phyloP scores from a whole-genome alignment of 2,797 vertebrate genomes.

The Halcyon leucocephala region DNA sequence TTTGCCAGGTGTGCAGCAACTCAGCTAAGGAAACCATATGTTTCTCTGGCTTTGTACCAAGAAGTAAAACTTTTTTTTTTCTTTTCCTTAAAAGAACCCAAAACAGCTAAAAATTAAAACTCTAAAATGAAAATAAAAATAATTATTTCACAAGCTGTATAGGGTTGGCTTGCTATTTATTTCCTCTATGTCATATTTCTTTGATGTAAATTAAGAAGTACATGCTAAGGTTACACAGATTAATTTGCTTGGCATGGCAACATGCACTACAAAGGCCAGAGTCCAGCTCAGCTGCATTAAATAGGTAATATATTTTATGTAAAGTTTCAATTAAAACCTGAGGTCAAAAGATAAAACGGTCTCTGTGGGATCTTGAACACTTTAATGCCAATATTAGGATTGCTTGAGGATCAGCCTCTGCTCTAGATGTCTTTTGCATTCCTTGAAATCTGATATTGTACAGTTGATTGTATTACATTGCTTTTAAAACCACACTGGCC shows the following conservation, averaged over 20 bases:
- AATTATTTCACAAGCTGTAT: slow-evolving; percentile 37
- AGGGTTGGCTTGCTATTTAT: slow-evolving; percentile 25
- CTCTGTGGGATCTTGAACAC: slow-evolving; percentile 69
- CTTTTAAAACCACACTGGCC: slow-evolving; percentile 77
- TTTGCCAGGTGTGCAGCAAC: slow-evolving; percentile 62
- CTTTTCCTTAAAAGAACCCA: not conserved
- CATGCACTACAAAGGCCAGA: slow-evolving; percentile 66
- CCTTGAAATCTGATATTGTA: slow-evolving; percentile 79
- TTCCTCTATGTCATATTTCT: slow-evolving; percentile 47
- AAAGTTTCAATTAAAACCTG: slow-evolving; percentile 82
- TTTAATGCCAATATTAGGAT: slow-evolving; percentile 77
- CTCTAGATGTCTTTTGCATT: slow-evolving; percentile 75
- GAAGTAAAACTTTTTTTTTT: not conserved
- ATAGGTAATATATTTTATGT: slow-evolving; percentile 83
- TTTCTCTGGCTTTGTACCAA: slow-evolving; percentile 59
- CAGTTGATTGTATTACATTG: slow-evolving; percentile 83
- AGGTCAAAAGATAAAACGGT: slow-evolving; percentile 77
- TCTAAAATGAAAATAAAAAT: slow-evolving; percentile 43
- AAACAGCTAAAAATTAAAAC: slow-evolving; percentile 30
- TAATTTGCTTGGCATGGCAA: slow-evolving; percentile 73
- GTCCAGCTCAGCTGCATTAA: slow-evolving; percentile 76
- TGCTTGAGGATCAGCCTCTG: slow-evolving; percentile 70
- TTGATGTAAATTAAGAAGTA: slow-evolving; percentile 66
- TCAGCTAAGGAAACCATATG: slow-evolving; percentile 62
- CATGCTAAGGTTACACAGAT: slow-evolving; percentile 64